Base-by-base conservation (phyloP, 2,888 invertebrate species). In the Amblyjoppa fuscipennis region DNA sequence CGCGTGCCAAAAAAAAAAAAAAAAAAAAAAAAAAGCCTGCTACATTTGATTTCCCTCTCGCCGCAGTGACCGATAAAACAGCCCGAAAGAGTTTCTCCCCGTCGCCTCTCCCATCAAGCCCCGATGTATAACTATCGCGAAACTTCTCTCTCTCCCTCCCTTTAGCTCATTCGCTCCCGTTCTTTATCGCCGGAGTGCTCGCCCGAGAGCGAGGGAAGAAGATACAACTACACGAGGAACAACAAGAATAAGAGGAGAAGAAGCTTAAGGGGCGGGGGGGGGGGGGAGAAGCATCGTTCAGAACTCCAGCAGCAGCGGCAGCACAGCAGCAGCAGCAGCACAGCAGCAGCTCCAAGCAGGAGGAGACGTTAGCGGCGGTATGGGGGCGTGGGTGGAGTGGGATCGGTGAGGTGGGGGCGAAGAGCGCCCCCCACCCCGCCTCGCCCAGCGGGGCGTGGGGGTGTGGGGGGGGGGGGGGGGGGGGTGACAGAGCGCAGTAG, bases 331-430 rank as follows among this genome's bases (percentile, higher is more conserved):
- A 79, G 75, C 51, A 45, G 75, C 20, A 69, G 61, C 45, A 51
- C n/a, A 81, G 53, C 76, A 80, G 77, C 69, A 66, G 78, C 11
- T 41, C 41, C 11, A 64, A 86, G 80, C 68, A 76, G 79, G 81
- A 82, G 80, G 81, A 81, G 86, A 69, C 64, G 84, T 68, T 84
- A 81, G 85, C 76, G 91, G 92, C 92, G 91, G 93, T 91, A 92
- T 92, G 93, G 93, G 93, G 93, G 93, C 93, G 93, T 93, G 93
- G 93, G 93, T 93, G 93, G 93, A 91, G 91, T 91, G 92, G 89
- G 92, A 49, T 76, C 74, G 80, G 38, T 45, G 78, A 51, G 86
- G 86, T 73, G 88, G 86, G 87, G 84, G 87, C 83, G 85, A 79
- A 79, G 84, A 82, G 82, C 85, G 88, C 66, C 85, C 84, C 83